Conservation (phyloP, 2,113 vertebrate genomes). For the Rana temporaria region DNA sequence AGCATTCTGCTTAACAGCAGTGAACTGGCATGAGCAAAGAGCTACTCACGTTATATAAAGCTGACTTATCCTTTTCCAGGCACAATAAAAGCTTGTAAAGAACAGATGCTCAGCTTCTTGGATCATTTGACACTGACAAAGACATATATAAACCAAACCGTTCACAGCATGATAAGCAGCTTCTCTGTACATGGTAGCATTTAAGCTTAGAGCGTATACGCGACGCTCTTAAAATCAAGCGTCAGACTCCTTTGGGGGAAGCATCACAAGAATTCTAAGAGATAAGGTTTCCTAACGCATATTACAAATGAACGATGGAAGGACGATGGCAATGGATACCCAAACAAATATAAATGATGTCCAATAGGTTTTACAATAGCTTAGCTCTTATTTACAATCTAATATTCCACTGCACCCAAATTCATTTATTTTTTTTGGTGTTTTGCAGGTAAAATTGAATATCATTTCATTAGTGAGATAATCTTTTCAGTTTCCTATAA, state of each 20-base stretch:
- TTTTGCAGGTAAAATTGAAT: no score
- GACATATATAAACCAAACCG: background rate
- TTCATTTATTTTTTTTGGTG: no score
- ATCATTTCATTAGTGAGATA: no score
- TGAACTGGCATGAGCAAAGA: constrained; percentile 7
- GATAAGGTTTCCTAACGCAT: background rate
- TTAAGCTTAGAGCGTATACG: constrained; percentile 12
- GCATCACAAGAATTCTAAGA: no score
- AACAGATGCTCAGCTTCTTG: constrained; percentile 20
- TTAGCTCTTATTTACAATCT: no score
- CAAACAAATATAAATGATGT: background rate
- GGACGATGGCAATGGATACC: background rate
- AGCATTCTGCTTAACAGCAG: background rate
- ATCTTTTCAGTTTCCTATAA: no score
- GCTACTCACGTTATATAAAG: background rate
- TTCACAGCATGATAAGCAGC: constrained; percentile 13
- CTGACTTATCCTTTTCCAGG: constrained; percentile 10
- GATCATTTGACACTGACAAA: constrained; percentile 27
- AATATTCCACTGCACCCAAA: no score
- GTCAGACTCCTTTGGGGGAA: background rate
- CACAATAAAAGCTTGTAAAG: constrained; percentile 1
- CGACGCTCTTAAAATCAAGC: background rate
- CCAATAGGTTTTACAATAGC: no score
- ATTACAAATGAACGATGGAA: background rate
- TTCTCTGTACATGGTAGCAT: background rate